Evolutionary conservation across 1,140 invertebrate species (phyloP).

Genomic region (Aphelenchoides fujianensis): DNA sequence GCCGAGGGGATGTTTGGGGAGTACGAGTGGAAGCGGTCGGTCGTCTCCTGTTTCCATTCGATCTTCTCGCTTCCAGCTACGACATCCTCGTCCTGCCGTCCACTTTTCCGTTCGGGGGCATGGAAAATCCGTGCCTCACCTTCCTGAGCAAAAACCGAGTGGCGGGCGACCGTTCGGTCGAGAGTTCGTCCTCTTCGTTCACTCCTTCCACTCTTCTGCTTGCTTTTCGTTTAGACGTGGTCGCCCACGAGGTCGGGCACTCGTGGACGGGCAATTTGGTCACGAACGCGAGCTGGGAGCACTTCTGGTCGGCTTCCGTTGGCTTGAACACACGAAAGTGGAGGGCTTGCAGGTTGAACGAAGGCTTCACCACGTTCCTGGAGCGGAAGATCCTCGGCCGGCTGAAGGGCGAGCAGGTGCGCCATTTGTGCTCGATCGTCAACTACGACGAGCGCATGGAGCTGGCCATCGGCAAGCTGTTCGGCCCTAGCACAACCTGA

Average conservation of each 20-base stretch:
- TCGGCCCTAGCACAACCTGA: slow-evolving; percentile 68
- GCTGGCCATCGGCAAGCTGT: slow-evolving; percentile 57
- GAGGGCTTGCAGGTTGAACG: slow-evolving; percentile 72
- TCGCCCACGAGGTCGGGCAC: slow-evolving; percentile 91
- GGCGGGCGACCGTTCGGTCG: slow-evolving; percentile 71
- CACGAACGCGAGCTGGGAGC: slow-evolving; percentile 85
- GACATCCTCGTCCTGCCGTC: slow-evolving; percentile 87
- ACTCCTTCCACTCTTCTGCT: no score
- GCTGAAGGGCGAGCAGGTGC: slow-evolving; percentile 68
- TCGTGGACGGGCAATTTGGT: slow-evolving; percentile 94
- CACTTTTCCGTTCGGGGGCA: slow-evolving; percentile 87
- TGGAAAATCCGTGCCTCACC: slow-evolving; percentile 94
- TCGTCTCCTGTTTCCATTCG: no score
- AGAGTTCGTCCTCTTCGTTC: no score
- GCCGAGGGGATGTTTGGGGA: slow-evolving; percentile 71
- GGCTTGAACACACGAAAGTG: neutral
- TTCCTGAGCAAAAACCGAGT: slow-evolving; percentile 86
- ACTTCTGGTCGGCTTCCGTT: slow-evolving; percentile 84
- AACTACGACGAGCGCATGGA: slow-evolving; percentile 67
- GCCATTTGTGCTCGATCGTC: slow-evolving; percentile 79
- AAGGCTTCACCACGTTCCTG: slow-evolving; percentile 88
- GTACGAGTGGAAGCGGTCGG: slow-evolving; percentile 65
- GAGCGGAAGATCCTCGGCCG: slow-evolving; percentile 79
- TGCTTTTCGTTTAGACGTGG: no score
- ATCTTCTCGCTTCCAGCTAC: slow-evolving; percentile 72